Base-by-base conservation (phyloP, 2,888 invertebrate species). In the Alloscopus bannaensis region DNA sequence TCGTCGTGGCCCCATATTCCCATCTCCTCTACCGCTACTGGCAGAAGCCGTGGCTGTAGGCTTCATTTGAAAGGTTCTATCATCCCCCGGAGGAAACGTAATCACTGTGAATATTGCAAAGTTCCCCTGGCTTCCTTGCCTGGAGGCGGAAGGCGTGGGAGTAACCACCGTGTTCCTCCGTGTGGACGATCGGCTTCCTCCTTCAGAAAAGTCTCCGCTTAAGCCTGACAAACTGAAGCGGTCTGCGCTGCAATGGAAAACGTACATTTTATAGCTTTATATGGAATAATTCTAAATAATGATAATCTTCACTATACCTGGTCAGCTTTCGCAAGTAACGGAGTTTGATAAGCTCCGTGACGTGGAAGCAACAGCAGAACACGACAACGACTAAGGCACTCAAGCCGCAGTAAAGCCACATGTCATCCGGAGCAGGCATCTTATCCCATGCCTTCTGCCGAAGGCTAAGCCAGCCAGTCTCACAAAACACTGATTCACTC, bases 281-380 rank as follows among this genome's bases (percentile, higher is more conserved):
- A 36, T 36, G 13, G 36, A 6, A 36, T 36, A 36, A 8, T 36
- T 36, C 6, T 36, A 36, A 36, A 36, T 8, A 36, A 6, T 55
- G 3, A n/a, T 18, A 6, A 60, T 60, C n/a, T 36, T 18, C 31
- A 20, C 1, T 20, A 0, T 18, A 75, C 76, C 60, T 47, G 6
- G 68, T 76, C 8, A 76, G 29, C 18, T 68, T 76, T 11, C 52
- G 24, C 22, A 76, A 68, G 29, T 68, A 60, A 22, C 50, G 26
- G 45, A 76, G 22, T 16, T 76, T 76, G 8, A 66, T 59, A 36
- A 76, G 22, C 24, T 76, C 76, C 6, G 47, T 36, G 22, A 76
- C 60, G 6, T 76, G 66, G 26, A 76, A 76, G 26, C 76, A 76
- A 18, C 76, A 76, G 16, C 76, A 76, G 22, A 76, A 60, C 6